Base-by-base conservation (phyloP, 2,888 invertebrate species). In the Leptinotarsa peninsularis region DNA sequence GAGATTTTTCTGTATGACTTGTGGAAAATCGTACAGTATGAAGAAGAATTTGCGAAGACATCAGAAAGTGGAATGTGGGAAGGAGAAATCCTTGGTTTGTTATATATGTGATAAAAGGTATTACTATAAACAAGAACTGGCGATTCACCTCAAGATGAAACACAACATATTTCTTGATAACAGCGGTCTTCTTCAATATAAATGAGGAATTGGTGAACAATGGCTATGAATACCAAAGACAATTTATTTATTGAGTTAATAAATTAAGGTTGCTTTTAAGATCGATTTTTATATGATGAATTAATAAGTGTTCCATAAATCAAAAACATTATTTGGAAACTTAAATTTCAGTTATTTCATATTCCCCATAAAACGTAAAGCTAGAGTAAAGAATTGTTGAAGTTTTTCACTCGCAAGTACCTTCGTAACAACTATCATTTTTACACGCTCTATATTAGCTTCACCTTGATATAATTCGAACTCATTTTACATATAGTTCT, bases 1-100 rank as follows among this genome's bases (percentile, higher is more conserved):
- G 4, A 49, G 76, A 58, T 73, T 66, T 23, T 74, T 74, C 43
- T 93, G 93, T 88, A 90, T 90, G 81, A 90, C 89, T 79, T 95
- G 95, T 86, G 93, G 93, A 74, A 95, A 94, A 89, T 91, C 92
- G 75, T 96, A 95, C 90, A 92, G 92, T 86, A 91, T 92, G 87
- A 92, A 93, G 84, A 92, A 92, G 75, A 93, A 93, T 43, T 88
- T 94, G 75, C 92, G 91, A 84, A 91, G 94, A 74, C 94, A 95
- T 87, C 90, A 92, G 82, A 92, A 91, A 85, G 92, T 93, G 88
- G 94, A 94, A 87, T 95, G 95, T 85, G 91, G 92, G 49, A 86
- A 85, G 76, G 81, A 81, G 33, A 86, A 85, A 15, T 73, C 76
- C 7, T 81, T 82, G 67, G 49, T 66, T 23, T 83, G 83, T 68